Conservation (phyloP, 2,113 vertebrate species). For the Trogon melanurus region DNA sequence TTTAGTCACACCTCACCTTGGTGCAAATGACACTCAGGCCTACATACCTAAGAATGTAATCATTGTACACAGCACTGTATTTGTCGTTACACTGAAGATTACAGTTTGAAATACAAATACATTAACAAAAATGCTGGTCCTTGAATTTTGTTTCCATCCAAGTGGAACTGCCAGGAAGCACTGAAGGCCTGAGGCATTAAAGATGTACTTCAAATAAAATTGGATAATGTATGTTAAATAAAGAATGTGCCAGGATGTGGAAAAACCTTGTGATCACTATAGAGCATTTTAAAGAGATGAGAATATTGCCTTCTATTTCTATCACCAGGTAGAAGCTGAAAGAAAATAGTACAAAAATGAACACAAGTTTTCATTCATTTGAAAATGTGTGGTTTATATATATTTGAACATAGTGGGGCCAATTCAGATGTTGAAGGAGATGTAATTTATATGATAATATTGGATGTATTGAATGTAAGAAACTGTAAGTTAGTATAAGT, state of each 20-base stretch:
- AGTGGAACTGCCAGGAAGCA: slow-evolving; percentile 42
- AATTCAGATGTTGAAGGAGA: background rate
- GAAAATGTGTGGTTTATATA: background rate
- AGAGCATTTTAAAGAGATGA: slow-evolving; percentile 11
- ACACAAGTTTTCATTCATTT: background rate
- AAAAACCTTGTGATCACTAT: background rate
- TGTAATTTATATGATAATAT: background rate
- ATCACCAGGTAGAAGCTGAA: background rate
- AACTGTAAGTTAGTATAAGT: background rate
- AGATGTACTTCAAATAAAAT: slow-evolving; percentile 32
- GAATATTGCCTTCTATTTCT: slow-evolving; percentile 7
- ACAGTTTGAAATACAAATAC: background rate
- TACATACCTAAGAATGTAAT: background rate
- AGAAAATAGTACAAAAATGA: slow-evolving; percentile 1
- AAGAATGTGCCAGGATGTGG: slow-evolving; percentile 10
- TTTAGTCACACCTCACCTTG: slow-evolving; percentile 42
- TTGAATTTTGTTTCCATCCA: slow-evolving; percentile 30
- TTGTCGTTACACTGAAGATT: background rate
- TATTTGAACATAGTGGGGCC: background rate
- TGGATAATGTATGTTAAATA: slow-evolving; percentile 39
- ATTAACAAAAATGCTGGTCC: background rate
- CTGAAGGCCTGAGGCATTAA: background rate
- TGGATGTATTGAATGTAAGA: background rate
- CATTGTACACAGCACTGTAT: background rate
- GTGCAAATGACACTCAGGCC: background rate